Conservation (phyloP, 2,797 vertebrate genomes). For the Notamacropus eugenii region DNA sequence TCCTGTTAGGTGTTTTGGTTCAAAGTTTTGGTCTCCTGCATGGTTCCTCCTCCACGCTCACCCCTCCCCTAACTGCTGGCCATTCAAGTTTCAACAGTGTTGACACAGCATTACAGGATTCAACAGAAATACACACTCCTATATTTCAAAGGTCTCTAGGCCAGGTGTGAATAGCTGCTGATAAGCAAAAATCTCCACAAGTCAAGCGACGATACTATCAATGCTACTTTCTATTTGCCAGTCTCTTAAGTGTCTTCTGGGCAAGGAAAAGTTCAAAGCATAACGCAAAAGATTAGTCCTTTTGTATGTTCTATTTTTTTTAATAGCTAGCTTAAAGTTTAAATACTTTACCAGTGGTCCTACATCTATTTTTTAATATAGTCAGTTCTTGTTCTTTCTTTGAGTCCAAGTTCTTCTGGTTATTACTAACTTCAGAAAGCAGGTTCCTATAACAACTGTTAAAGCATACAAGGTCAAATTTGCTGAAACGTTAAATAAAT, state of each 20-base stretch:
- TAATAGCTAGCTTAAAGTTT: background rate
- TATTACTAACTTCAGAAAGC: background rate
- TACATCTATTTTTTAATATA: background rate
- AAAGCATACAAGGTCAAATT: constrained; percentile 52
- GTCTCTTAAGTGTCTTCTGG: background rate
- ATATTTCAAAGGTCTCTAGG: constrained; percentile 64
- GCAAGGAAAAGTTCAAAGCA: background rate
- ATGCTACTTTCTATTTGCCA: background rate
- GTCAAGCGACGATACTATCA: background rate
- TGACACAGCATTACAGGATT: constrained; percentile 42
- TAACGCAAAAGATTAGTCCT: background rate
- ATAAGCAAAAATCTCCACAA: constrained; percentile 46
- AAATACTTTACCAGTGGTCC: background rate
- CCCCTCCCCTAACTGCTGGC: background rate
- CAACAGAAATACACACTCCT: constrained; percentile 44
- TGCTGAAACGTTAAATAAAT: constrained; percentile 56
- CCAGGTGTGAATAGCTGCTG: constrained; percentile 61
- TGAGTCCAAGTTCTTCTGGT: background rate
- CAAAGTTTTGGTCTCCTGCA: background rate
- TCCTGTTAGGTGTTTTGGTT: background rate
- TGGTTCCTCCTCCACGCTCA: background rate
- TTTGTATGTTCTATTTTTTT: constrained; percentile 8
- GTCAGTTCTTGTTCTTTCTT: background rate
- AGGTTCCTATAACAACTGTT: constrained; percentile 54
- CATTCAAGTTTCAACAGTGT: constrained; percentile 23